Conservation (phyloP, 2,888 invertebrate species). For the Blastobasis adustella region DNA sequence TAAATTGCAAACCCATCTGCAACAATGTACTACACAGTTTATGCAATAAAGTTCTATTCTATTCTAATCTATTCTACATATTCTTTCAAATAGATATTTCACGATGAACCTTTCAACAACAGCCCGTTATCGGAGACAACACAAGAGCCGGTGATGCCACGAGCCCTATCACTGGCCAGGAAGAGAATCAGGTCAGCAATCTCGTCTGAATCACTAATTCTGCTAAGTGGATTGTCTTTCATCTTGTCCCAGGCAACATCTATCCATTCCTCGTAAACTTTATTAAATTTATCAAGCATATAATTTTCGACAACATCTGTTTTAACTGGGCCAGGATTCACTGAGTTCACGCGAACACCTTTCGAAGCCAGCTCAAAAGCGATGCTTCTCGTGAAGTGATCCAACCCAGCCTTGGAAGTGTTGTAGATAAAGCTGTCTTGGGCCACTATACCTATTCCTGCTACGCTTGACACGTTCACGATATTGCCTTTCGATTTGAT, state of each 20-base stretch:
- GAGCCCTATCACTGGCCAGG: constrained; percentile 21
- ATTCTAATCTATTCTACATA: too few relatives aligned
- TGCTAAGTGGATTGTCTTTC: constrained; percentile 62
- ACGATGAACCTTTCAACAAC: background rate
- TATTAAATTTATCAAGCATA: background rate
- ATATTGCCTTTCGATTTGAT: constrained; percentile 19
- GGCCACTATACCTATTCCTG: constrained; percentile 40
- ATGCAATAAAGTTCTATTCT: too few relatives aligned
- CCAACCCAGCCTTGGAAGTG: constrained; percentile 16
- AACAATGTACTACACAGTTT: too few relatives aligned
- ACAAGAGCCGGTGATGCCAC: constrained; percentile 19
- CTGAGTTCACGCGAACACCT: constrained; percentile 35
- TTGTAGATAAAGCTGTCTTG: constrained; percentile 49
- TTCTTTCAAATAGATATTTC: too few relatives aligned
- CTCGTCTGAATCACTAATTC: constrained; percentile 21
- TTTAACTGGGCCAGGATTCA: constrained; percentile 8
- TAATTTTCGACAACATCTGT: constrained; percentile 4
- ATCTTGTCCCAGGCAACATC: constrained; percentile 69
- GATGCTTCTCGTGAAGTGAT: constrained; percentile 20
- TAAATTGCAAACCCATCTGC: too few relatives aligned
- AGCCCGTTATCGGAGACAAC: constrained; percentile 21
- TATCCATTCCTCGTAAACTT: background rate
- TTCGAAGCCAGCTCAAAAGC: constrained; percentile 77
- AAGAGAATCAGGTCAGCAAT: constrained; percentile 20
- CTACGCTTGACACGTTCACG: constrained; percentile 18